These are phyloP conservation scores for Phodopus roborovskii DNA, from an alignment of 2,113 vertebrate species.

Conservation along the genomic window DNA sequence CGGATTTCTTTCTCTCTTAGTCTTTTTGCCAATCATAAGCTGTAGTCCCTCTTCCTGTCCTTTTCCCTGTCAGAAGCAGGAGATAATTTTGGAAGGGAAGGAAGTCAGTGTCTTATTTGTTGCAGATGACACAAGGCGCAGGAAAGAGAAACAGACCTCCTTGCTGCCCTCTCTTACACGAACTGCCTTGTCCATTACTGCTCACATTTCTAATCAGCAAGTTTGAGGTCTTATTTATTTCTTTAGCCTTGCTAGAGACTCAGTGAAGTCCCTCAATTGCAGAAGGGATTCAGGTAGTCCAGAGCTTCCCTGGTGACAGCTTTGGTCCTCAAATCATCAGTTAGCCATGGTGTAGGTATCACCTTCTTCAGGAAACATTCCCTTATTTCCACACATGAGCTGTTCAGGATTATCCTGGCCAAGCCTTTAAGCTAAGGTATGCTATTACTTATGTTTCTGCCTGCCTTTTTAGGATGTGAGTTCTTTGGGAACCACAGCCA, in stretches of 20 bases:
- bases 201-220: background rate
- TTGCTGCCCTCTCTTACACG: background rate
- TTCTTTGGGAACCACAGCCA: background rate
- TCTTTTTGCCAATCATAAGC: background rate
- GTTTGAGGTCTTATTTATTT: background rate
- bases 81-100: background rate
- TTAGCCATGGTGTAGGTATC: background rate
- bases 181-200: background rate
- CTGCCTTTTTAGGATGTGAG: background rate
- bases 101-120: background rate
- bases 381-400: slow-evolving; percentile 1
- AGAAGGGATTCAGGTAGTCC: background rate
- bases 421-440: background rate
- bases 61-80: background rate
- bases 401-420: background rate
- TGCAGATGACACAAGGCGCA: background rate
- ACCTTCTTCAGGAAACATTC: background rate
- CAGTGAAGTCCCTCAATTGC: background rate
- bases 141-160: background rate
- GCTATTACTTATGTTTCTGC: background rate
- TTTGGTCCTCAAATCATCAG: background rate
- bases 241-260: background rate
- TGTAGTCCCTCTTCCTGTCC: background rate
- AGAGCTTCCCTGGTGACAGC: background rate
- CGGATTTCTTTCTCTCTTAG: background rate